phyloP scores from a whole-genome alignment of 2,888 invertebrate genomes.

The Bombylius major region DNA sequence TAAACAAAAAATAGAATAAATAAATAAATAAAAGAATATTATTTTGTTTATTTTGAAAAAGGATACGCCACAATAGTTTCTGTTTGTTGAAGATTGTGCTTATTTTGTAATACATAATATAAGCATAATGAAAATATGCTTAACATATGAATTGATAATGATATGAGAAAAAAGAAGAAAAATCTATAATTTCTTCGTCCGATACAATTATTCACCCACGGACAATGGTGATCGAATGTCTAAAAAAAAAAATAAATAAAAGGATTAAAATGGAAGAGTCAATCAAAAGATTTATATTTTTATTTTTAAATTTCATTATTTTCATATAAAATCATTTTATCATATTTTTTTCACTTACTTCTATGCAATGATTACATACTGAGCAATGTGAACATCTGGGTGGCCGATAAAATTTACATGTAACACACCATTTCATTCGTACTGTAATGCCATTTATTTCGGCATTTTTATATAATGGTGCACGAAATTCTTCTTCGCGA shows the following conservation, averaged over 20 bases:
- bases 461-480: conserved; percentile 91
- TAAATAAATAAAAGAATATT: neutral
- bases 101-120: conserved; percentile 78
- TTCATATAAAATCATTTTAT: neutral
- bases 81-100: conserved; percentile 64
- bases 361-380: conserved; percentile 97
- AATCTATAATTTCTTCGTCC: conserved; percentile 95
- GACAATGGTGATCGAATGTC: conserved; percentile 99
- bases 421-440: conserved; percentile 99
- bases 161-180: conserved; percentile 97
- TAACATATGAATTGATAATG: conserved; percentile 93
- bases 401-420: conserved; percentile 98
- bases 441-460: conserved; percentile 98
- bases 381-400: conserved; percentile 98
- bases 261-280: conserved; percentile 9
- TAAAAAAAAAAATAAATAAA: conserved; percentile 39
- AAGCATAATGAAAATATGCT: conserved; percentile 91
- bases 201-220: conserved; percentile 96
- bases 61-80: conserved; percentile 80
- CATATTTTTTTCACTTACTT: conserved; percentile 44
- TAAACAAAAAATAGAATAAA: neutral
- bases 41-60: conserved; percentile 35
- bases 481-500: conserved; percentile 91
- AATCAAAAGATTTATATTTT: neutral
- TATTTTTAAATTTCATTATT: neutral